Evolutionary conservation across 2,797 vertebrate genomes (phyloP).

Genomic region (Tenualosa ilisha): DNA sequence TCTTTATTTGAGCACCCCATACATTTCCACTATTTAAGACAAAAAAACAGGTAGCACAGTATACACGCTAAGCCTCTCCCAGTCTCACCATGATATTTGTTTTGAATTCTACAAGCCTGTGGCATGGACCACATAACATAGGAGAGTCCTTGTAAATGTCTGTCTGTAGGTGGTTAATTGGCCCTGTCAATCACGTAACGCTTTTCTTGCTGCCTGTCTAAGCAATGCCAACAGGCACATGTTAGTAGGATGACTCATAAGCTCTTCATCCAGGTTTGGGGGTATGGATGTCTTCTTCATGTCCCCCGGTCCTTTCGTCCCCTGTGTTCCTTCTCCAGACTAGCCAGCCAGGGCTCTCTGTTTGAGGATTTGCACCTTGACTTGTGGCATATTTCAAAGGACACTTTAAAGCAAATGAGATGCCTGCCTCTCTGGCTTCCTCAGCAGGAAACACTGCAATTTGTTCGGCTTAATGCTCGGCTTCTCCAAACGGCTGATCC

Average conservation of each 20-base stretch:
- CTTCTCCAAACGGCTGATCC: slow-evolving; percentile 55
- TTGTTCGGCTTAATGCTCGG: slow-evolving; percentile 52
- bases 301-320: background rate
- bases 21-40: background rate
- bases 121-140: background rate
- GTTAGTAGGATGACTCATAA: background rate
- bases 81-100: background rate
- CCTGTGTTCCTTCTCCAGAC: slow-evolving; percentile 12
- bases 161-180: slow-evolving; percentile 6
- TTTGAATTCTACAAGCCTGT: background rate
- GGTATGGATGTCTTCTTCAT: background rate
- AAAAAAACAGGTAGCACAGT: background rate
- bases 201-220: background rate
- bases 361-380: slow-evolving; percentile 54
- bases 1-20: background rate
- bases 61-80: background rate
- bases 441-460: slow-evolving; percentile 55
- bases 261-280: background rate
- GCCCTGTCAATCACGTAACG: background rate
- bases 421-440: slow-evolving; percentile 35
- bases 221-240: background rate
- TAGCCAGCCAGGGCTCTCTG: slow-evolving; percentile 36
- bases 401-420: slow-evolving; percentile 57
- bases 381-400: slow-evolving; percentile 54
- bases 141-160: background rate